Evolutionary conservation across 2,113 vertebrate species (phyloP), one percentile per base, ranked within the genome.

Genomic region (Malurus alboscapulatus): DNA sequence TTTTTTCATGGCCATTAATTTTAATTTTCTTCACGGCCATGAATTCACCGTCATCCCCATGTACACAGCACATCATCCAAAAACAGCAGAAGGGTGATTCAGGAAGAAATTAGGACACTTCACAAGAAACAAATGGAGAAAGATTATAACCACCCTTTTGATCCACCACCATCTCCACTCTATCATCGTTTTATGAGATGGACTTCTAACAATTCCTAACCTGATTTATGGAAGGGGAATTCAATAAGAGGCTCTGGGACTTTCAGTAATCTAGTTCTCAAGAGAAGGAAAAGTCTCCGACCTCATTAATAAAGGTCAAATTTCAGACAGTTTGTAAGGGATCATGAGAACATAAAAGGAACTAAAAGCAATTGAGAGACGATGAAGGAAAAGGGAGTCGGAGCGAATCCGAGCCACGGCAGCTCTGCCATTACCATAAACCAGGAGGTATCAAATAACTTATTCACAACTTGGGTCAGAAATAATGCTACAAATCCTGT

Each of bases 301-400:
- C 47, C 79, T 88, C 90, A 90, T 92, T 95, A 95, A 93, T 93
- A 93, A 90, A 92, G 90, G 79, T 86, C 47, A 90, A 38, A 80
- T 77, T 95, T 95, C 85, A 87, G 82, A 68, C 57, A 87, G 66
- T 40, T 91, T 83, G 78, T 48, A 73, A 34, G 26, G 22, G 63
- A 80, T 32, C 74, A 53, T 7, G 30, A 88, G 75, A 90, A 69
- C 54, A 66, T 53, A 62, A 76, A 78, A 76, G 66, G 36, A 88
- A 38, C 29, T 58, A 48, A 66, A 83, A 90, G 58, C 0, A 2
- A 47, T 1, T 50, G 69, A 44, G 59, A 65, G 32, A 88, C 45
- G 75, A 76, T 26, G 38, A 68, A 62, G 54, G 45, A 61, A 76
- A 83, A 87, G 0, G 0, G 62, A 50, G 48, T 55, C 0, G 0